A percentile compares a stretch with the other conserved stretches of the same genome.
These are phyloP conservation scores for Isaurus tuberculatus DNA, from an alignment of 92 coral and sea anemone genomes.

Conservation along the genomic window DNA sequence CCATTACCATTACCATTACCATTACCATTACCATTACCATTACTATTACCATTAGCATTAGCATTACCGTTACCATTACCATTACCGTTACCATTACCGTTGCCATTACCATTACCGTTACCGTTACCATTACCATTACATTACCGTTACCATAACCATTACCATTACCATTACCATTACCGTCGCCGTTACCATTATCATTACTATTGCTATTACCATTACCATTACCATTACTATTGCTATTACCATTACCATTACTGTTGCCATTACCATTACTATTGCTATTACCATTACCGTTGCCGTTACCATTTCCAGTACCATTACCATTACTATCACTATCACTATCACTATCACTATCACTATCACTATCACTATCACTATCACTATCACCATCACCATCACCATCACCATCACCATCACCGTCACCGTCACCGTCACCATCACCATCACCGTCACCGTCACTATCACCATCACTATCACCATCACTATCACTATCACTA, in stretches of 20 bases:
- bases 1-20: too few relatives aligned
- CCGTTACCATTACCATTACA: too few relatives aligned
- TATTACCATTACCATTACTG: neutral
- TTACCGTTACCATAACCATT: neutral
- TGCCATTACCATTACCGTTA: neutral
- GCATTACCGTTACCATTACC: neutral
- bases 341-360: neutral
- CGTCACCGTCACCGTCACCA: neutral
- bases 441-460: neutral
- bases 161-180: neutral
- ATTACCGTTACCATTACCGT: neutral
- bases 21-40: too few relatives aligned
- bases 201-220: neutral
- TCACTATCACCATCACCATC: neutral
- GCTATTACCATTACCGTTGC: too few relatives aligned
- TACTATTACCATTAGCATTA: too few relatives aligned
- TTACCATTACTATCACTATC: neutral
- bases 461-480: neutral
- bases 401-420: neutral
- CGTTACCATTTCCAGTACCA: too few relatives aligned
- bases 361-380: neutral
- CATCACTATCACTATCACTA: neutral
- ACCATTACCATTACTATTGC: neutral
- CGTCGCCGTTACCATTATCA: neutral
- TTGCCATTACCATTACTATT: too few relatives aligned